Percentiles rank a stretch among this genome's conserved stretches.
Conservation (phyloP, 1,140 invertebrate genomes). For the Colletes gigas region DNA sequence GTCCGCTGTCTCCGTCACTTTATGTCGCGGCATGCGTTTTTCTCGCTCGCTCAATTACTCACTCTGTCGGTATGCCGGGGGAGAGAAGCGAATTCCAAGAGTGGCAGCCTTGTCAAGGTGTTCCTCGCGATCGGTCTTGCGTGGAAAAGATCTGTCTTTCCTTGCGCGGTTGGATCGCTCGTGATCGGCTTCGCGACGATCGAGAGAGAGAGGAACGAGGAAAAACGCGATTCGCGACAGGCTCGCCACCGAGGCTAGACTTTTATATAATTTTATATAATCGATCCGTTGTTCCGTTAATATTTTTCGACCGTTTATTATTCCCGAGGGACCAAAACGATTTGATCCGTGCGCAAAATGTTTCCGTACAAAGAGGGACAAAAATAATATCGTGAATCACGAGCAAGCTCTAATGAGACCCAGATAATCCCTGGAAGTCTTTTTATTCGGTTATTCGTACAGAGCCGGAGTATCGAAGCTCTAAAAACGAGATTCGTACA, state of each 20-base stretch:
- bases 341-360: background rate
- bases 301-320: background rate
- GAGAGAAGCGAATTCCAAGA: slow-evolving; percentile 66
- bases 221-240: background rate
- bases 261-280: background rate
- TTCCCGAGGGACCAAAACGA: too few species aligned
- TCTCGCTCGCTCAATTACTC: slow-evolving; percentile 53
- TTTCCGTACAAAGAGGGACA: background rate
- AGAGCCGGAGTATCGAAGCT: slow-evolving; percentile 21
- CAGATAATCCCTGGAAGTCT: slow-evolving; percentile 37
- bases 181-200: background rate
- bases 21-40: too few species aligned
- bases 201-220: background rate
- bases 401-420: slow-evolving; percentile 38
- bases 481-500: slow-evolving; percentile 37
- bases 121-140: slow-evolving; percentile 51
- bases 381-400: slow-evolving; percentile 39
- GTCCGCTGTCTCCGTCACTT: background rate
- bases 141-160: slow-evolving; percentile 41
- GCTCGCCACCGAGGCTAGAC: background rate
- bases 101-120: slow-evolving; percentile 68
- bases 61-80: slow-evolving; percentile 47
- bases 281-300: background rate
- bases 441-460: slow-evolving; percentile 21
- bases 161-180: background rate